Conservation (phyloP, 2,113 vertebrate genomes). For the Halcyon malimbica region DNA sequence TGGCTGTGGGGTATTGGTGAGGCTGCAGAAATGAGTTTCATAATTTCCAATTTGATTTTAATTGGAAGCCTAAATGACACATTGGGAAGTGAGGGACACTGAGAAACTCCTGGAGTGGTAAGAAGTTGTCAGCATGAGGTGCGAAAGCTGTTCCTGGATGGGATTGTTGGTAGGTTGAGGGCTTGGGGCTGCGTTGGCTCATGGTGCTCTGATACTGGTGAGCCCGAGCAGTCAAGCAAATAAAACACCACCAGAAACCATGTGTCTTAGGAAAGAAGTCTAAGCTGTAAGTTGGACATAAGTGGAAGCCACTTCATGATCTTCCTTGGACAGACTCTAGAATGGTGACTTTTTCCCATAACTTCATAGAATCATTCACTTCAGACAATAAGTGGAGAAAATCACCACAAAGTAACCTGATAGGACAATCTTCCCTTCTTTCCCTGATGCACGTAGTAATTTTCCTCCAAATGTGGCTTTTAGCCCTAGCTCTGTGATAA, state of each 20-base stretch:
- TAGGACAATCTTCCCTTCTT: not conserved
- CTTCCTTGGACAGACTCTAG: not conserved
- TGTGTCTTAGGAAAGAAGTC: accelerated
- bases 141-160: not conserved
- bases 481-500: not conserved
- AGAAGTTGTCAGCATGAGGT: not conserved
- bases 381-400: not conserved
- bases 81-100: not conserved
- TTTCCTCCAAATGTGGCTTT: not conserved
- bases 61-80: not conserved
- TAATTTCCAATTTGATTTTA: not conserved
- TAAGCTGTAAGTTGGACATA: not conserved
- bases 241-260: not conserved
- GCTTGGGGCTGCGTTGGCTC: not conserved
- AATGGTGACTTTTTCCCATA: not conserved
- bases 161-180: not conserved
- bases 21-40: not conserved
- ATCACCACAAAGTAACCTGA: not conserved
- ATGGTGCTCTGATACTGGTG: too few species aligned
- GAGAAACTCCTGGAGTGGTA: not conserved
- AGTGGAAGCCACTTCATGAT: not conserved
- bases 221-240: not conserved
- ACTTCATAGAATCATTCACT: not conserved
- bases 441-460: not conserved
- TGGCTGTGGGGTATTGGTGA: not conserved